A percentile compares a stretch with the other conserved stretches of the same genome.
Evolutionary conservation across 1,140 invertebrate genomes (phyloP).

Genomic region (Drosophila pseudoananassae): DNA sequence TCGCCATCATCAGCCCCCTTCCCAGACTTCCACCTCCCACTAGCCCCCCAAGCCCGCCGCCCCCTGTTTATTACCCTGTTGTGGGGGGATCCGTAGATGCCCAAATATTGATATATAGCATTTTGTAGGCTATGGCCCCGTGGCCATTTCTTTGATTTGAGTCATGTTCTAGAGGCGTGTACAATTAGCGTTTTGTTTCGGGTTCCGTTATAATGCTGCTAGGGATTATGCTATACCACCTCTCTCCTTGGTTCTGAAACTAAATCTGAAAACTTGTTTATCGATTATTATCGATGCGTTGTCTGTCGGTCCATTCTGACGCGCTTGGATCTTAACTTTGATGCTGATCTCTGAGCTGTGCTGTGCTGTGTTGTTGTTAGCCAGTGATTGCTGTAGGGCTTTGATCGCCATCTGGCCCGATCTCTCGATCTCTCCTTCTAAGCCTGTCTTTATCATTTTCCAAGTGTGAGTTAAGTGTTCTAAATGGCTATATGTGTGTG

Average conservation of each 20-base stretch:
- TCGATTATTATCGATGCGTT: conserved; percentile 69
- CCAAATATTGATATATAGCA: conserved; percentile 75
- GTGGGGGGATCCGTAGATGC: conserved; percentile 39
- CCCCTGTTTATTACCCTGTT: neutral
- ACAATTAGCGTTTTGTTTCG: conserved; percentile 78
- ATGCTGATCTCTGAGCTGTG: conserved; percentile 29
- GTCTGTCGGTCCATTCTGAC: conserved; percentile 49
- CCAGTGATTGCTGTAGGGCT: conserved; percentile 42
- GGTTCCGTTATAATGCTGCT: conserved; percentile 77
- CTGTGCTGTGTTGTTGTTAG: neutral
- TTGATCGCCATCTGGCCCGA: conserved; percentile 35
- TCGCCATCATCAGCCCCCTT: conserved; percentile 49
- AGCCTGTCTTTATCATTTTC: conserved; percentile 17
- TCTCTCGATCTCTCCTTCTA: conserved; percentile 41
- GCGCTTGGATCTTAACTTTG: conserved; percentile 13
- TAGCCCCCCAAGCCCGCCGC: too few relatives aligned
- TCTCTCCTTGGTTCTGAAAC: conserved; percentile 11
- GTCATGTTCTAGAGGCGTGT: conserved; percentile 80
- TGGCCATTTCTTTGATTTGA: conserved; percentile 71
- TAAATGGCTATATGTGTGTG: neutral
- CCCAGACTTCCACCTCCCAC: neutral
- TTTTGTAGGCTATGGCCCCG: conserved; percentile 47
- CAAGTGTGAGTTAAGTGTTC: conserved; percentile 31
- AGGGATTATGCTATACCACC: conserved; percentile 63
- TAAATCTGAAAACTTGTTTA: conserved; percentile 66